These are phyloP conservation scores for Arctopsyche grandis DNA, from an alignment of 1,140 invertebrate species.

Conservation along the genomic window DNA sequence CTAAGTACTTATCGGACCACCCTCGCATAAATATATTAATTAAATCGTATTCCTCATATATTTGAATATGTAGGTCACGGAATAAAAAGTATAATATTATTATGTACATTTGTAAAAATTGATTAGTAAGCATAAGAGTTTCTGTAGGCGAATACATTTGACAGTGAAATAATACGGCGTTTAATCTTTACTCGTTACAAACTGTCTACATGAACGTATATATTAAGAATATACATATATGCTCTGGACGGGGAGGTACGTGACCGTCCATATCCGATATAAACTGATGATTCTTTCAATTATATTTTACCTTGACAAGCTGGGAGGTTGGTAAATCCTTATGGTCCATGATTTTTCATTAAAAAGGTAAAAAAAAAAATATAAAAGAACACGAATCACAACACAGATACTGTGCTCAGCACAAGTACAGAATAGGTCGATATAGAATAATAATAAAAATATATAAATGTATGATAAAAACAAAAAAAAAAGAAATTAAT, in stretches of 20 bases:
- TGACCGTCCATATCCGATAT: slow-evolving; percentile 38
- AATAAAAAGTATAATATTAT: too few species aligned
- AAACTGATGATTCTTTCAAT: slow-evolving; percentile 38
- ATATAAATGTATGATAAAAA: slow-evolving; percentile 35
- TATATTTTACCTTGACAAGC: slow-evolving; percentile 67
- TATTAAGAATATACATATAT: too few species aligned
- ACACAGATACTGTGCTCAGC: slow-evolving; percentile 56
- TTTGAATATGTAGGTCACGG: too few species aligned
- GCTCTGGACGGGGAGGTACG: background rate
- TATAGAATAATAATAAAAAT: slow-evolving; percentile 32
- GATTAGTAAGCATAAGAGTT: background rate
- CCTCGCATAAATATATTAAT: too few species aligned
- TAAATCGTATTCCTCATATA: too few species aligned
- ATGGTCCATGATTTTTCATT: slow-evolving; percentile 56
- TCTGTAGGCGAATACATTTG: too few species aligned
- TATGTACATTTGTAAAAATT: background rate
- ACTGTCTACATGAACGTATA: too few species aligned
- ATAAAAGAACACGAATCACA: slow-evolving; percentile 64
- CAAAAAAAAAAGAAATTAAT: slow-evolving; percentile 1
- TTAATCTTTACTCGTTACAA: too few species aligned
- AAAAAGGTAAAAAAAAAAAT: slow-evolving; percentile 67
- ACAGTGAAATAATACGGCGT: too few species aligned
- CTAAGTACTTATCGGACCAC: too few species aligned
- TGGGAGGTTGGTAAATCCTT: slow-evolving; percentile 70
- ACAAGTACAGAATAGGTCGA: slow-evolving; percentile 30